Evolutionary conservation across 1,140 invertebrate species (phyloP).

Genomic region (Cylas formicarius): DNA sequence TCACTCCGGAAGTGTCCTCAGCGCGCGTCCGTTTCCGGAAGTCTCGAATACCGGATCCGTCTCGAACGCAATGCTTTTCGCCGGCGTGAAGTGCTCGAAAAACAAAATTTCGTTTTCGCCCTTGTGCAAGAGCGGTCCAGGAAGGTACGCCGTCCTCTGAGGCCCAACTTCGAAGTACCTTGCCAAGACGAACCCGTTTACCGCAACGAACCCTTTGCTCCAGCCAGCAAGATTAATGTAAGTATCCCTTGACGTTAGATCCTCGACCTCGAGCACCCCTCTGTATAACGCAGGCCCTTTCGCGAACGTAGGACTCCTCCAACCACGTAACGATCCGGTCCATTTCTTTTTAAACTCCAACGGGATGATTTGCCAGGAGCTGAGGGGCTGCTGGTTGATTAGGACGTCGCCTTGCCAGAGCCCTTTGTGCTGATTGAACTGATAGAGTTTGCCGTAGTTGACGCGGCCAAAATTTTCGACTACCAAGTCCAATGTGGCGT

Average conservation of each 20-base stretch:
- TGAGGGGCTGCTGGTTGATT: slow-evolving; percentile 40
- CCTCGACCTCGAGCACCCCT: slow-evolving; percentile 25
- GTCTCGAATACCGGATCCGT: slow-evolving; percentile 20
- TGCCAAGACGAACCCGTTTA: slow-evolving; percentile 60
- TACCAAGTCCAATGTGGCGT: slow-evolving; percentile 46
- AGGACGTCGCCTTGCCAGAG: slow-evolving; percentile 43
- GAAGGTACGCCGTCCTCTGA: slow-evolving; percentile 51
- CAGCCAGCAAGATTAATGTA: slow-evolving; percentile 44
- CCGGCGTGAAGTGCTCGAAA: slow-evolving; percentile 38
- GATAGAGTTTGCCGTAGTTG: slow-evolving; percentile 47
- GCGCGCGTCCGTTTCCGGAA: slow-evolving; percentile 16
- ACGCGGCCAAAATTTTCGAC: slow-evolving; percentile 55
- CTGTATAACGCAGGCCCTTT: slow-evolving; percentile 37
- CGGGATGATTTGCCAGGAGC: slow-evolving; percentile 46
- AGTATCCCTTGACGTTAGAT: slow-evolving; percentile 24
- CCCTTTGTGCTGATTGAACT: slow-evolving; percentile 48
- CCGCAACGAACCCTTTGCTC: slow-evolving; percentile 53
- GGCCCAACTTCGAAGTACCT: slow-evolving; percentile 52
- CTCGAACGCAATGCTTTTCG: slow-evolving; percentile 21
- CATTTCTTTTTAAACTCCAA: slow-evolving; percentile 47
- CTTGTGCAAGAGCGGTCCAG: slow-evolving; percentile 47
- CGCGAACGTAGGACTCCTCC: slow-evolving; percentile 17
- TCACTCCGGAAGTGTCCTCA: slow-evolving; percentile 10
- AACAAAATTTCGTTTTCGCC: slow-evolving; percentile 46
- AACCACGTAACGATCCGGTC: slow-evolving; percentile 28